Evolutionary conservation across 2,888 invertebrate species (phyloP).

Genomic region (Habrosyne pyritoides): DNA sequence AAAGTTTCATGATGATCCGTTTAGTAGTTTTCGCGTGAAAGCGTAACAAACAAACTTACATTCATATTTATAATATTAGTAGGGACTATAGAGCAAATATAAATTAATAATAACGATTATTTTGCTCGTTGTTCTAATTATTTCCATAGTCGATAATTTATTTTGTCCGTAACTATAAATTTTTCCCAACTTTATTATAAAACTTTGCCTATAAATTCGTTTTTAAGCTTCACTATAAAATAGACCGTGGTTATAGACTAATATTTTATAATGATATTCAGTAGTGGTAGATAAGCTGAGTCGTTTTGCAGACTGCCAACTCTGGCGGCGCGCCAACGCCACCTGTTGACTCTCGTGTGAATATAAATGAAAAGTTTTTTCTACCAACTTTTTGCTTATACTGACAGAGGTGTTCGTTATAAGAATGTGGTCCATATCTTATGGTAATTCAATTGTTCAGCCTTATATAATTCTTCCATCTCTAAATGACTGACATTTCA

Average conservation of each 20-base stretch:
- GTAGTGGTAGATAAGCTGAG: slow-evolving; percentile 45
- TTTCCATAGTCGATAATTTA: too few relatives aligned
- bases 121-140: too few relatives aligned
- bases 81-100: too few relatives aligned
- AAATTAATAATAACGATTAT: too few relatives aligned
- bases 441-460: not conserved
- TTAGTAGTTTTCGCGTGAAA: too few relatives aligned
- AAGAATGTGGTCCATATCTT: not conserved
- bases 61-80: too few relatives aligned
- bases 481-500: too few relatives aligned
- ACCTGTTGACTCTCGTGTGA: slow-evolving; percentile 63
- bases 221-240: not conserved
- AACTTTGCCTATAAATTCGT: not conserved
- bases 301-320: slow-evolving; percentile 12
- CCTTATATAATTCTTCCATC: too few relatives aligned
- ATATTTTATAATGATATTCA: slow-evolving; percentile 26
- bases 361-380: slow-evolving; percentile 39
- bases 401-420: not conserved
- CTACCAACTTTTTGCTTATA: slow-evolving; percentile 9
- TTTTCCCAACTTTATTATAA: not conserved
- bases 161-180: not conserved
- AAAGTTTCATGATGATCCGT: too few relatives aligned
- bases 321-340: slow-evolving; percentile 56
- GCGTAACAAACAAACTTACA: too few relatives aligned
- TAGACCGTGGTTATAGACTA: not conserved